phyloP scores from a whole-genome alignment of 1,140 invertebrate species.

The Phocides pigmalion region DNA sequence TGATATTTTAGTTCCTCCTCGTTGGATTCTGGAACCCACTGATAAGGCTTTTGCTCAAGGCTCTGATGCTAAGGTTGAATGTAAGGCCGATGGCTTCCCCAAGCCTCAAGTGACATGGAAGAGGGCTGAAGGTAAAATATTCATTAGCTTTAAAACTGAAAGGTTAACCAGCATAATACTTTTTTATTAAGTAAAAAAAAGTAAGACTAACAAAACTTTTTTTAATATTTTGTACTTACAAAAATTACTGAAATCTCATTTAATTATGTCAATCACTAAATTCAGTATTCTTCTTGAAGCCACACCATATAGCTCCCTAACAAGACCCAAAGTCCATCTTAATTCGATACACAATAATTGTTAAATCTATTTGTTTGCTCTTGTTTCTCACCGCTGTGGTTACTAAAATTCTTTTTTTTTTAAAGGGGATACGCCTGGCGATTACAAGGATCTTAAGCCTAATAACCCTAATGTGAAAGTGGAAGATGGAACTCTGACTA shows the following conservation, averaged over 20 bases:
- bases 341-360: too few relatives aligned
- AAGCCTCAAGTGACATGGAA: conserved; percentile 97
- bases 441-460: conserved; percentile 95
- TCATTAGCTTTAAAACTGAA: too few relatives aligned
- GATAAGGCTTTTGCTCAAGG: conserved; percentile 97
- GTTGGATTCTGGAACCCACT: conserved; percentile 97
- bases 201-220: too few relatives aligned
- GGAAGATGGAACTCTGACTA: conserved; percentile 91
- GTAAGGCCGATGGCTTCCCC: conserved; percentile 97
- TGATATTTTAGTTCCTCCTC: conserved; percentile 92
- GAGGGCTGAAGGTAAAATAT: conserved; percentile 92
- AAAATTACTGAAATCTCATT: too few relatives aligned
- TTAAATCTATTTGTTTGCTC: too few relatives aligned
- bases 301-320: too few relatives aligned
- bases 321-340: too few relatives aligned
- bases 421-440: conserved; percentile 93
- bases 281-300: too few relatives aligned
- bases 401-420: conserved; percentile 6
- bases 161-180: too few relatives aligned
- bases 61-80: conserved; percentile 96
- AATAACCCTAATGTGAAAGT: conserved; percentile 95
- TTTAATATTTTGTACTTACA: too few relatives aligned
- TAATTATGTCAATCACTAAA: too few relatives aligned
- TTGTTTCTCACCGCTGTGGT: conserved; percentile 5
- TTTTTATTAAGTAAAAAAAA: too few relatives aligned